Evolutionary conservation across 2,888 invertebrate species (phyloP), one percentile per base, ranked within the genome.

Genomic region (Coecobrya sp.): DNA sequence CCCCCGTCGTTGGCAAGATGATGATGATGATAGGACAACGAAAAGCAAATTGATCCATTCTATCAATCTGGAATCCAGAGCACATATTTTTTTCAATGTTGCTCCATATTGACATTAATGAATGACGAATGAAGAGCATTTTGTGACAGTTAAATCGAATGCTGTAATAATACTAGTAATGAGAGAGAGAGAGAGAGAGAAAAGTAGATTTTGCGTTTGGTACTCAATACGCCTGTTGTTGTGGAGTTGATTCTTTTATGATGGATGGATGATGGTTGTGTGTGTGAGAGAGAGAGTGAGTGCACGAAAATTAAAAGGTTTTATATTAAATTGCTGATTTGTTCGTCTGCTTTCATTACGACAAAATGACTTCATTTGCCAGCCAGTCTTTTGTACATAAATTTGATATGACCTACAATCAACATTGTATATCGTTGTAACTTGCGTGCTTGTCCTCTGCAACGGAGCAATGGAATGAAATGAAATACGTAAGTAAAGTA

Each of bases 61-160:
- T 82, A n/a, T 52, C 27, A 25, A 13, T 65, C 84, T 90, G 90
- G 90, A 90, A 85, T 86, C 90, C 81, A 73, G 90, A 85, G 49
- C 90, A 90, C 59, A 90, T 42, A 79, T 79, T 79, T 65, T 90
- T 86, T 49, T 62, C 59, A 76, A 36, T 76, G 52, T 70, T 68
- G 49, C 19, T 55, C 70, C n/a, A 27, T 52, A 79, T 89, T 89
- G 89, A 84, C 79, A 89, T 89, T 89, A 89, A 89, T 89, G 62
- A 89, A 84, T 84, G 89, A 90, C 73, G 65, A 90, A 90, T 85
- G 85, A 76, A 82, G 70, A 84, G 84, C 27, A 65, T 70, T 52
- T 65, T 68, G 52, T 70, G 86, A 68, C 70, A 73, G 76, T 88
- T 82, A 62, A 62, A 36, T 52, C 49, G 30, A 79, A 30, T 52